These are phyloP conservation scores for Rhabdornis inornatus DNA, from an alignment of 2,113 vertebrate species.

Conservation along the genomic window DNA sequence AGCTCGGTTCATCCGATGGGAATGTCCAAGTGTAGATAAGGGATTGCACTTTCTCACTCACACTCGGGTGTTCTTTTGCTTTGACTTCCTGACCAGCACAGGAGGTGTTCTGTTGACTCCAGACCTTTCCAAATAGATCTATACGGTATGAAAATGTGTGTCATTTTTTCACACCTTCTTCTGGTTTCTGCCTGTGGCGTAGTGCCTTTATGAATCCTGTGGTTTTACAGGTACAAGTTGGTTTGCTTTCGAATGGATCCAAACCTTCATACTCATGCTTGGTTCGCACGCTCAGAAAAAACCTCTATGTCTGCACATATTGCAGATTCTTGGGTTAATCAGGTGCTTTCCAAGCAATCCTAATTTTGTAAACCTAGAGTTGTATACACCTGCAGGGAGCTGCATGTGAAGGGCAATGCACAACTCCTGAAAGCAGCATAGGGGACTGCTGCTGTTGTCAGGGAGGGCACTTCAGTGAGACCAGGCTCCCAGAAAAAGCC, in stretches of 20 bases:
- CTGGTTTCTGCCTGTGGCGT: background rate
- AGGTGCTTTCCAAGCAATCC: constrained; percentile 21
- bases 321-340: background rate
- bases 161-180: background rate
- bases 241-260: background rate
- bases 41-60: background rate
- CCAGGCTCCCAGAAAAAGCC: background rate
- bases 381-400: background rate
- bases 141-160: background rate
- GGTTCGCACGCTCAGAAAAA: background rate
- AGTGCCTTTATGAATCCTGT: background rate
- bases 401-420: background rate
- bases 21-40: background rate
- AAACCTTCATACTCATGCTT: background rate
- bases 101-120: background rate
- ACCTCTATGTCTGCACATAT: background rate
- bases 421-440: background rate
- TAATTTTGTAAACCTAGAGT: background rate
- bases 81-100: background rate
- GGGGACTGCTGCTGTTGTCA: background rate
- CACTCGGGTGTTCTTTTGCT: background rate
- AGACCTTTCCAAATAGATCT: background rate
- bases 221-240: constrained; percentile 4
- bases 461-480: background rate
- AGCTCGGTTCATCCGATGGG: background rate